Percentiles rank a stretch among this genome's conserved stretches.
These are phyloP conservation scores for Dynastes tityus DNA, from an alignment of 2,888 invertebrate genomes.

Conservation along the genomic window DNA sequence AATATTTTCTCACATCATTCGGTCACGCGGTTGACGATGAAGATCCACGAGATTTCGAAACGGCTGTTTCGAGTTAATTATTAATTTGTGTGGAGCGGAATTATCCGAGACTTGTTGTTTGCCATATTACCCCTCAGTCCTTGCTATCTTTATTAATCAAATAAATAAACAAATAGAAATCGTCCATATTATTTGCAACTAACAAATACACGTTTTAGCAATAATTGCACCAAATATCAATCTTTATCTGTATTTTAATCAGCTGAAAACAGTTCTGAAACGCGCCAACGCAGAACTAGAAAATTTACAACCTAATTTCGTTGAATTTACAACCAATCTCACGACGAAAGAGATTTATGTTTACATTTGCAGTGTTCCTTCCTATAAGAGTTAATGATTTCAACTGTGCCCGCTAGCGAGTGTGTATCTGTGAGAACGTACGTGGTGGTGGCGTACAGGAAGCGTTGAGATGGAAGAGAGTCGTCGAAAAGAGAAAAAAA, in stretches of 20 bases:
- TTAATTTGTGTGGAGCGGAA: no score
- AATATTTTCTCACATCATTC: no score
- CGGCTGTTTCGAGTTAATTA: no score
- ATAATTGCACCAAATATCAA: slow-evolving; percentile 23
- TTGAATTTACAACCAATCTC: slow-evolving; percentile 42
- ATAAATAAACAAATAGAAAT: no score
- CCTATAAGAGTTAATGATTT: slow-evolving; percentile 40
- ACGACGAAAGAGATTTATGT: slow-evolving; percentile 27
- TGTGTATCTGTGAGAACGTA: neutral
- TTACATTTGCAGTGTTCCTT: slow-evolving; percentile 7
- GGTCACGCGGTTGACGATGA: no score
- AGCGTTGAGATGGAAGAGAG: slow-evolving; percentile 13
- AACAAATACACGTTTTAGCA: slow-evolving; percentile 1
- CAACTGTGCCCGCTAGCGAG: neutral
- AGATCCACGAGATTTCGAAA: no score
- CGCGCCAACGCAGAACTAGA: neutral
- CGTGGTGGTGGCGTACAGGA: neutral
- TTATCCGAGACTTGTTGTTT: no score
- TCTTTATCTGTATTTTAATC: slow-evolving; percentile 26
- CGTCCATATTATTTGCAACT: neutral
- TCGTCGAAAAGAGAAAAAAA: neutral
- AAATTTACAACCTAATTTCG: slow-evolving; percentile 33
- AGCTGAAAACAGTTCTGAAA: neutral
- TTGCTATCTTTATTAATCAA: no score
- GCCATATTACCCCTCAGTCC: no score